Conservation (phyloP, 1,140 invertebrate species). For the Dinoponera quadriceps region DNA sequence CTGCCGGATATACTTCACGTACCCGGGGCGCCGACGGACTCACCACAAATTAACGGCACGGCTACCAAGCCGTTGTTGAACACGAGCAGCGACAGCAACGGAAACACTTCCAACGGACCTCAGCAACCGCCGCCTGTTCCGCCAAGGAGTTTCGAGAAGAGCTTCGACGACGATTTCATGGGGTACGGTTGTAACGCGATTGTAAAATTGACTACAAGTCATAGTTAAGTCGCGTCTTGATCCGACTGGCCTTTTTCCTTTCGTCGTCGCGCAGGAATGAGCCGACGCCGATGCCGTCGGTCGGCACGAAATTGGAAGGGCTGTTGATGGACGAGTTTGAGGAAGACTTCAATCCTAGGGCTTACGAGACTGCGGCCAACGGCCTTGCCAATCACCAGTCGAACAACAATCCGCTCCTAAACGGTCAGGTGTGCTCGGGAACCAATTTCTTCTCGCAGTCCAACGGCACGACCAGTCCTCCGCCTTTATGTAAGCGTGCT, state of each 20-base stretch:
- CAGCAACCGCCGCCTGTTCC: constrained; percentile 88
- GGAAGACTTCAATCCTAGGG: constrained; percentile 91
- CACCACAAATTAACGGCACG: constrained; percentile 78
- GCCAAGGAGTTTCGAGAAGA: constrained; percentile 88
- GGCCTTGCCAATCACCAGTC: constrained; percentile 82
- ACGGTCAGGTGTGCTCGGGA: constrained; percentile 80
- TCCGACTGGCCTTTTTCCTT: constrained; percentile 30
- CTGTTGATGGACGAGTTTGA: constrained; percentile 93
- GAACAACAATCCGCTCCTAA: constrained; percentile 82
- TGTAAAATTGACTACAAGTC: background rate
- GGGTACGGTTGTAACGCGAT: constrained; percentile 68
- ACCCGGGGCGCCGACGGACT: constrained; percentile 75
- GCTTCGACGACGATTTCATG: constrained; percentile 85
- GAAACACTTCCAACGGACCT: constrained; percentile 83
- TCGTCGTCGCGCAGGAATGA: constrained; percentile 74
- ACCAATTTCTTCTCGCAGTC: constrained; percentile 81
- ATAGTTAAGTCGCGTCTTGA: background rate
- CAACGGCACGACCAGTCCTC: constrained; percentile 82
- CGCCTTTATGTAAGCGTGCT: constrained; percentile 88
- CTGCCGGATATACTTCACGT: constrained; percentile 86
- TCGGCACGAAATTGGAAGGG: constrained; percentile 93
- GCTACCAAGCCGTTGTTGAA: constrained; percentile 66
- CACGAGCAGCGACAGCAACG: constrained; percentile 80
- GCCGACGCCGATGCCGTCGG: constrained; percentile 86
- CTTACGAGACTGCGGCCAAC: constrained; percentile 88